Conservation (phyloP, 2,113 vertebrate genomes). For the Pheucticus melanocephalus region DNA sequence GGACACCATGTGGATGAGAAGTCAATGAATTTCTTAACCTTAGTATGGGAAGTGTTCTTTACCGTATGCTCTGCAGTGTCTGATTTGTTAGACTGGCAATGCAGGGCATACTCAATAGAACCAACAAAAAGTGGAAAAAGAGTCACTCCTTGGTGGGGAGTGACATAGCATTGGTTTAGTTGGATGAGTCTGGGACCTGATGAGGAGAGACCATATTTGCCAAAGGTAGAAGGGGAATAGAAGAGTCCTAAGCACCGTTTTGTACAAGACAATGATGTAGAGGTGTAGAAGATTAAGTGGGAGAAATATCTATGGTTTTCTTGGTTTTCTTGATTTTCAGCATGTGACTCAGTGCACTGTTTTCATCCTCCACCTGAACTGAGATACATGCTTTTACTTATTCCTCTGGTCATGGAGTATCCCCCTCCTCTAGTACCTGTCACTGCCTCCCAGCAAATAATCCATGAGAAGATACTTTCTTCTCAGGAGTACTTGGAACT, state of each 20-base stretch:
- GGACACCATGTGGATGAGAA: not conserved
- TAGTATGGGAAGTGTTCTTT: not conserved
- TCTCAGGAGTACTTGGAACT: not conserved
- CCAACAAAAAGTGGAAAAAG: not conserved
- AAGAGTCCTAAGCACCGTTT: not conserved
- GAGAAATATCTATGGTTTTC: not conserved
- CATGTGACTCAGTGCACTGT: rapidly evolving
- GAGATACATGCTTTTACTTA: not conserved
- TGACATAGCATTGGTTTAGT: not conserved
- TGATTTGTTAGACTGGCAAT: not conserved
- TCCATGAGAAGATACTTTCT: not conserved
- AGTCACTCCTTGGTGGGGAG: not conserved
- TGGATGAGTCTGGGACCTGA: not conserved
- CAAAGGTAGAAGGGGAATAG: not conserved
- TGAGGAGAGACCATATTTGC: rapidly evolving
- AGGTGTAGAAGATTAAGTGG: not conserved
- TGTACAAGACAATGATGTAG: not conserved
- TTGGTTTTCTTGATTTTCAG: not conserved
- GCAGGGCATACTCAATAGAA: not conserved
- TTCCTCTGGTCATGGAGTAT: not conserved
- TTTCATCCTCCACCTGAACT: not conserved
- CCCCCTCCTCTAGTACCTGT: not conserved
- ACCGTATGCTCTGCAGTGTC: not conserved
- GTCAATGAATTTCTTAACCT: not conserved
- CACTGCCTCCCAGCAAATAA: not conserved